phyloP scores from a whole-genome alignment of 2,888 invertebrate genomes.

The Actias luna region DNA sequence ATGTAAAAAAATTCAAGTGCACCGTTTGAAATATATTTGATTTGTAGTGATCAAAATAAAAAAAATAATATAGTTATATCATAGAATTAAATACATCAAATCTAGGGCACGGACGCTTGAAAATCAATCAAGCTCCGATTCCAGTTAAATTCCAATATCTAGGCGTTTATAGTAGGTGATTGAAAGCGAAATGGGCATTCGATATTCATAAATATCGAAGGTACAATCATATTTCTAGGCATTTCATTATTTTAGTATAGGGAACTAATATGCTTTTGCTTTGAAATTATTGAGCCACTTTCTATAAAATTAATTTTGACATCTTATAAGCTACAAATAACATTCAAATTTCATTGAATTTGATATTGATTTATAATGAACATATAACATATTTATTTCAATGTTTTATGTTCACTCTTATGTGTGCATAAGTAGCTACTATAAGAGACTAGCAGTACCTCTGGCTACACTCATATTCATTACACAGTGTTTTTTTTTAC shows the following conservation, averaged over 20 bases:
- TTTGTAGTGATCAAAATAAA: background rate
- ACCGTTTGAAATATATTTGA: background rate
- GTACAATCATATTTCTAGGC: background rate
- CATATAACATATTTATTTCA: too few species aligned
- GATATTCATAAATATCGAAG: background rate
- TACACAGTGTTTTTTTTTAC: too few species aligned
- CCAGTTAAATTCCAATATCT: slow-evolving; percentile 1
- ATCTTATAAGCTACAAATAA: background rate
- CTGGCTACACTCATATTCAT: too few species aligned
- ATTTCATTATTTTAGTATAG: background rate
- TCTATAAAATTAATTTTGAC: background rate
- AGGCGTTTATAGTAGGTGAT: slow-evolving; percentile 1
- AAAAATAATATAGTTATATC: slow-evolving; percentile 1
- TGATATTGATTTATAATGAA: background rate
- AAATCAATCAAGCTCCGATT: slow-evolving; percentile 7
- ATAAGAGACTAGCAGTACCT: too few species aligned
- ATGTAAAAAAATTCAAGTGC: background rate
- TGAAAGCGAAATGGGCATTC: background rate
- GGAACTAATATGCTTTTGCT: background rate
- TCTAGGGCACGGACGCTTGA: slow-evolving; percentile 3
- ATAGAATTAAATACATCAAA: slow-evolving; percentile 2
- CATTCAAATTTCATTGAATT: background rate
- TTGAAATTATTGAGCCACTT: background rate
- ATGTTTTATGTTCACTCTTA: too few species aligned
- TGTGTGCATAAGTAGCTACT: too few species aligned